A percentile compares a stretch with the other conserved stretches of the same genome.
Conservation (phyloP, 2,113 vertebrate genomes). For the Pseudorasbora parva region DNA sequence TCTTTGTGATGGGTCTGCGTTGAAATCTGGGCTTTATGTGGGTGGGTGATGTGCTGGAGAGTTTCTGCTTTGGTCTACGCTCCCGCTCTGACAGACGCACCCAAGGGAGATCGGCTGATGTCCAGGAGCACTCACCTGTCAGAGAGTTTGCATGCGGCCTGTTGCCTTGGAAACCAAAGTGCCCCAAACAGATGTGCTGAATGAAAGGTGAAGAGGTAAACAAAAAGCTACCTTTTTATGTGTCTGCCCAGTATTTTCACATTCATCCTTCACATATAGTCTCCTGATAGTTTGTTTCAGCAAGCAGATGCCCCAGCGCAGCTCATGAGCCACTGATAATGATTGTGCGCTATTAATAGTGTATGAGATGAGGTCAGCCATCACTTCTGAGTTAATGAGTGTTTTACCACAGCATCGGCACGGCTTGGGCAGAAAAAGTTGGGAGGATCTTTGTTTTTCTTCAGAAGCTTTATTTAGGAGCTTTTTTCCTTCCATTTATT, state of each 20-base stretch:
- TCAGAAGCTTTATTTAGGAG: neutral
- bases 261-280: neutral
- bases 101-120: conserved; percentile 51
- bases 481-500: neutral
- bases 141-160: conserved; percentile 47
- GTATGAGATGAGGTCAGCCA: conserved; percentile 36
- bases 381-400: conserved; percentile 39
- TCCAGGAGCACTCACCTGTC: conserved; percentile 55
- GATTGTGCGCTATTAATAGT: conserved; percentile 42
- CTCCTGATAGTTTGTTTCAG: conserved; percentile 23
- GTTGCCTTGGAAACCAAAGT: conserved; percentile 62
- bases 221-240: conserved; percentile 23
- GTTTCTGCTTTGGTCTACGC: conserved; percentile 28
- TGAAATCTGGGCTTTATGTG: conserved; percentile 22
- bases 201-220: conserved; percentile 52
- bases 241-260: conserved; percentile 10
- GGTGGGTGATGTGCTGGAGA: conserved; percentile 36
- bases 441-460: neutral
- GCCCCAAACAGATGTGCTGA: conserved; percentile 48
- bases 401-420: conserved; percentile 27
- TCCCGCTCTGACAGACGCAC: conserved; percentile 51
- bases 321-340: conserved; percentile 36
- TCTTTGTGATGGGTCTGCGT: conserved; percentile 14
- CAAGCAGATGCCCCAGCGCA: conserved; percentile 12
- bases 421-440: neutral